Evolutionary conservation across 23 tunicate genomes (phyloP), one percentile per base, ranked within the genome.

Genomic region (Phallusia fumigata): DNA sequence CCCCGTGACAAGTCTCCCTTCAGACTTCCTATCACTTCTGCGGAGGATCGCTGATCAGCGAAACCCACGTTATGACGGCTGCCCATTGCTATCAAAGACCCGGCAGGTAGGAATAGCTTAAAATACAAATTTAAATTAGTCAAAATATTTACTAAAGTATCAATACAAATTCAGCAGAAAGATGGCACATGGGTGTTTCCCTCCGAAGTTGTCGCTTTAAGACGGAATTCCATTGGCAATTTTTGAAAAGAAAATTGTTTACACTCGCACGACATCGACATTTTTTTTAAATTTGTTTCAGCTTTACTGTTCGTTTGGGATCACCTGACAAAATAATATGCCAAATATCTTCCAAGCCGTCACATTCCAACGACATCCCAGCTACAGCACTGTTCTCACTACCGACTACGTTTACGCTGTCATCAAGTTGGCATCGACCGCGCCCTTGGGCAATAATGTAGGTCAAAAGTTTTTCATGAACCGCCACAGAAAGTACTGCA

Each of bases 381-480:
- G 53, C 76, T 78, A 85, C 76, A 77, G 76, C 83, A 85, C 76
- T 75, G 64, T 64, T 10, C 6, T 40, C 36, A 85, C 82, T 34
- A 85, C 64, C 53, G 88, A 85, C 74, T 85, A 85, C 88, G 88
- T 77, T 85, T 85, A 78, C 76, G 82, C 83, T 52, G 78, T 85
- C 33, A 77, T 85, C 88, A 85, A 78, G 24, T 33, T 85, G 36
- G 40, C 79, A 75, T 18, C 52, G 32, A 65, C 76, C 32, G 77
- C 82, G 30, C 53, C 76, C n/a, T 10, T 77, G 33, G 35, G 53
- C 82, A 33, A 33, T 78, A 78, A 74, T 30, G 87, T 83, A 75
- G 74, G 81, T 15, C 8, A 3, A 40, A 40, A 40, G 10, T 40
- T 5, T 40, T 40, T 3, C 47, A 40, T 40, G n/a, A n/a, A n/a